These are phyloP conservation scores for Sebastes iracundus DNA, from an alignment of 2,797 vertebrate species.

Conservation along the genomic window DNA sequence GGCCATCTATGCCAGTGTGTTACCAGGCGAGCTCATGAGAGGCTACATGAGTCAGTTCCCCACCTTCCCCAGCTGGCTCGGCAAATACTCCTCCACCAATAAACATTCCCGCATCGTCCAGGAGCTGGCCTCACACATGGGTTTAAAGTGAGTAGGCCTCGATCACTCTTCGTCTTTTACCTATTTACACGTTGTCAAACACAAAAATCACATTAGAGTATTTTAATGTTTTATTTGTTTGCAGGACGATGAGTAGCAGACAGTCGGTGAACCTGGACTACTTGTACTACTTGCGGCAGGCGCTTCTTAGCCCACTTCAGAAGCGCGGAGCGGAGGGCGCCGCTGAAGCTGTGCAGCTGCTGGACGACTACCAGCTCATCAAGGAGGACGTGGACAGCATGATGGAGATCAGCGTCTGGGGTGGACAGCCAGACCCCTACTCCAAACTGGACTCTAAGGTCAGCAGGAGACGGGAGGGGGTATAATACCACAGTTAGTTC, in stretches of 20 bases:
- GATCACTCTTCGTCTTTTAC: background rate
- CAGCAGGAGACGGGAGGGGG: conserved; percentile 7
- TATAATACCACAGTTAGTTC: background rate
- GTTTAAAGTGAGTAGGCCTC: conserved; percentile 86
- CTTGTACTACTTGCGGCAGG: conserved; percentile 85
- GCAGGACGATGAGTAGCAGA: conserved; percentile 88
- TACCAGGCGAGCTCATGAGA: conserved; percentile 96
- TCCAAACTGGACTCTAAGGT: conserved; percentile 96
- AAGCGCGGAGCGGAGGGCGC: conserved; percentile 87
- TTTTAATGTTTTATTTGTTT: background rate
- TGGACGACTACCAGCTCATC: conserved; percentile 93
- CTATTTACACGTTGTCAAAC: background rate
- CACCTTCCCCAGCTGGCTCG: conserved; percentile 94
- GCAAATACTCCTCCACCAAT: conserved; percentile 90
- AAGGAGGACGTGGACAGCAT: conserved; percentile 96
- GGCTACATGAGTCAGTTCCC: conserved; percentile 96
- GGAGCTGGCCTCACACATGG: conserved; percentile 94
- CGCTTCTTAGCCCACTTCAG: conserved; percentile 87
- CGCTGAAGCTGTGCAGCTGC: conserved; percentile 83
- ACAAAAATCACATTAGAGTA: background rate
- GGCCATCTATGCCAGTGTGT: conserved; percentile 96
- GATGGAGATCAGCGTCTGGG: conserved; percentile 94
- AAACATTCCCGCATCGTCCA: conserved; percentile 92
- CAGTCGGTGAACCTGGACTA: conserved; percentile 93
- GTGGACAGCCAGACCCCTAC: conserved; percentile 89